phyloP scores from a whole-genome alignment of 2,797 vertebrate species.

The Melanogrammus aeglefinus region DNA sequence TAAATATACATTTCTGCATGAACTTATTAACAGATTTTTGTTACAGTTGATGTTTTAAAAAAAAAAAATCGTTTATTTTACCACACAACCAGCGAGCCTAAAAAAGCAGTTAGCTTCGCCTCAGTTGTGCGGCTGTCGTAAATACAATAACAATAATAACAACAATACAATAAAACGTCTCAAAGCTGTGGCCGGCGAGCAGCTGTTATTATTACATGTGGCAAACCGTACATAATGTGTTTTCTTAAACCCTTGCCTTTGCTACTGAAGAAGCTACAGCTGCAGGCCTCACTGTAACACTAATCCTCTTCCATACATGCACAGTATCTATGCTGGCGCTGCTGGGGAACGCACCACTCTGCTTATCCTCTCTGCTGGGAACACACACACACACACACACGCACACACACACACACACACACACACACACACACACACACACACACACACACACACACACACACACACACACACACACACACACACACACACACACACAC shows the following conservation, averaged over 20 bases:
- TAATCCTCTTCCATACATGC: slow-evolving; percentile 66
- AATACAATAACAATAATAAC: no score
- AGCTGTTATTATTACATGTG: slow-evolving; percentile 67
- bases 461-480: no score
- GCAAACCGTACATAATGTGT: slow-evolving; percentile 57
- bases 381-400: no score
- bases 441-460: no score
- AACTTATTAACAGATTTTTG: neutral
- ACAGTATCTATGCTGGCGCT: slow-evolving; percentile 50
- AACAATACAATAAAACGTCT: slow-evolving; percentile 32
- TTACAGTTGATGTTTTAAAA: no score
- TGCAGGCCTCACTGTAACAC: slow-evolving; percentile 60
- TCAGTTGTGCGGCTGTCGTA: no score
- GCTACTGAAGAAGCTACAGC: slow-evolving; percentile 69
- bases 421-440: no score
- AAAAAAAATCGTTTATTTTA: no score
- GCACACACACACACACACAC: no score
- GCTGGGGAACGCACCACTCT: slow-evolving; percentile 57
- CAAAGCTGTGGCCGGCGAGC: slow-evolving; percentile 35
- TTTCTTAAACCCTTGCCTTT: slow-evolving; percentile 44
- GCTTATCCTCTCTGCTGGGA: slow-evolving; percentile 56
- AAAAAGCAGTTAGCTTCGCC: no score
- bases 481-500: no score
- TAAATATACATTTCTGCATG: neutral
- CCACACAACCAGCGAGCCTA: no score